These are phyloP conservation scores for Phodopus roborovskii DNA, from an alignment of 2,113 vertebrate species.

Conservation along the genomic window DNA sequence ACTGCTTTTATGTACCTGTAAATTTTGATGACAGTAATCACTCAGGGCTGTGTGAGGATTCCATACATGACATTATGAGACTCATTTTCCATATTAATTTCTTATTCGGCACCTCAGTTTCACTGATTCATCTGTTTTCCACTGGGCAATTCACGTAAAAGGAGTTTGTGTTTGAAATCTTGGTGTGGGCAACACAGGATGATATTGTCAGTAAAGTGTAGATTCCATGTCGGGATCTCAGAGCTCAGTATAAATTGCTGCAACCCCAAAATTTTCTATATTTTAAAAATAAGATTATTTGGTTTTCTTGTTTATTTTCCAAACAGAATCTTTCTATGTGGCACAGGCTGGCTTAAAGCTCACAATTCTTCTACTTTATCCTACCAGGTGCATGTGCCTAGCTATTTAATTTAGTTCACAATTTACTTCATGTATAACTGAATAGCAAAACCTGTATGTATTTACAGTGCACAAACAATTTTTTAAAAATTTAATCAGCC, in stretches of 20 bases:
- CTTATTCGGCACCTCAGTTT: not conserved
- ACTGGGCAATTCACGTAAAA: not conserved
- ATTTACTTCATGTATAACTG: not conserved
- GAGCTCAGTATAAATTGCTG: not conserved
- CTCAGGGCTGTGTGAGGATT: not conserved
- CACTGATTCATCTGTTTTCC: constrained; percentile 3
- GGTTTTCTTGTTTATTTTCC: not conserved
- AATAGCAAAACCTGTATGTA: not conserved
- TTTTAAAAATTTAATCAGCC: not conserved
- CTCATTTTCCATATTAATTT: not conserved
- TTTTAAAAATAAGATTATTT: not conserved
- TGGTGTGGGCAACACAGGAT: not conserved
- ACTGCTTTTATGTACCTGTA: not conserved
- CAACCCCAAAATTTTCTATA: not conserved
- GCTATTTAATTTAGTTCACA: not conserved
- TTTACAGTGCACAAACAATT: not conserved
- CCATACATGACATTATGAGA: not conserved
- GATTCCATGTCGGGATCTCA: constrained; percentile 4
- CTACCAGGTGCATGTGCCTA: not conserved
- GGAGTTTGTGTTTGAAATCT: constrained; percentile 25
- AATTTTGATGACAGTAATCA: not conserved
- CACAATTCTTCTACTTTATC: not conserved
- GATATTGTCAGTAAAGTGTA: constrained; percentile 29
- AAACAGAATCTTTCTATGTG: not conserved
- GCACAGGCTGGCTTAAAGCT: not conserved